These are phyloP conservation scores for Zaprionus nigranus DNA, from an alignment of 1,140 invertebrate genomes.

Conservation along the genomic window DNA sequence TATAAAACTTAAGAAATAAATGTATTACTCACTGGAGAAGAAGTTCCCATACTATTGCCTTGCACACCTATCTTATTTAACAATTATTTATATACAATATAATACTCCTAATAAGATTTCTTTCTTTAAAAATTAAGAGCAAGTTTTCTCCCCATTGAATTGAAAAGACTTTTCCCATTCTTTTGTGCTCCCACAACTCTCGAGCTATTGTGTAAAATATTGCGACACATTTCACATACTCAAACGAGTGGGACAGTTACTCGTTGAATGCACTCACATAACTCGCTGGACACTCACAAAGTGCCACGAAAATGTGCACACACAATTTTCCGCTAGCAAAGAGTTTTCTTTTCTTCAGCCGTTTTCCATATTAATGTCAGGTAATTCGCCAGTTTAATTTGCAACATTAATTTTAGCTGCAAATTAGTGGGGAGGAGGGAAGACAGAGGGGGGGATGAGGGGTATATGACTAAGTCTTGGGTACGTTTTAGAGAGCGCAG, in stretches of 20 bases:
- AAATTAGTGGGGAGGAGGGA: not conserved
- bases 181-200: not conserved
- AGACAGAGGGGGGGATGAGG: too few species aligned
- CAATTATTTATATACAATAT: too few species aligned
- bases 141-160: not conserved
- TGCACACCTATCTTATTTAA: too few species aligned
- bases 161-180: not conserved
- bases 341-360: constrained; percentile 14
- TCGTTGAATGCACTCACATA: constrained; percentile 15
- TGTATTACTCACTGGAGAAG: too few species aligned
- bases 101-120: not conserved
- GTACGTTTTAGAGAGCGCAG: constrained; percentile 49
- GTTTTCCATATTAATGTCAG: constrained; percentile 50
- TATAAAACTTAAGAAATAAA: not conserved
- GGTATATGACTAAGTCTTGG: constrained; percentile 2
- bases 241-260: constrained; percentile 16
- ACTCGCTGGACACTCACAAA: constrained; percentile 15
- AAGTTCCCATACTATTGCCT: too few species aligned
- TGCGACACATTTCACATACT: not conserved
- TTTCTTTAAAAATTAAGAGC: not conserved
- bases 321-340: constrained; percentile 18
- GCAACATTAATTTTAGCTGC: constrained; percentile 51
- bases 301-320: not conserved
- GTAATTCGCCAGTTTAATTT: constrained; percentile 65
- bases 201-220: not conserved